These are phyloP conservation scores for Phrixothrix hirtus DNA, from an alignment of 2,888 invertebrate species.

Conservation along the genomic window DNA sequence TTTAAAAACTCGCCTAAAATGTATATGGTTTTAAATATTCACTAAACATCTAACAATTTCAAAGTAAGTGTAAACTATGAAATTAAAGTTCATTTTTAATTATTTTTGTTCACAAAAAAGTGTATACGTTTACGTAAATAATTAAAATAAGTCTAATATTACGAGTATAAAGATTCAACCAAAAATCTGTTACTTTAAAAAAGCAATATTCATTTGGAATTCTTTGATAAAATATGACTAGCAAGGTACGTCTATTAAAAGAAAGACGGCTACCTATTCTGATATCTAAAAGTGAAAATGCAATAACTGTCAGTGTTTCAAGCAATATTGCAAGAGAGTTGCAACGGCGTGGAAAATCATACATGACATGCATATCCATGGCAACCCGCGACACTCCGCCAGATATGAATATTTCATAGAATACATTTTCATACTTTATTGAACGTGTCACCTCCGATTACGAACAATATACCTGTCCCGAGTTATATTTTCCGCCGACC, in stretches of 20 bases:
- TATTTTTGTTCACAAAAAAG: too few relatives aligned
- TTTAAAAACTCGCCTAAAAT: too few relatives aligned
- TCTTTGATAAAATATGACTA: not conserved
- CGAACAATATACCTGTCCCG: conserved; percentile 56
- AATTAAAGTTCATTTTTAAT: too few relatives aligned
- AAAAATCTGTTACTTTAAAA: too few relatives aligned
- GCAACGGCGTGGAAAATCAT: conserved; percentile 55
- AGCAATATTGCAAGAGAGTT: conserved; percentile 44
- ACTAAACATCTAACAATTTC: too few relatives aligned
- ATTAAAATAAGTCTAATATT: too few relatives aligned
- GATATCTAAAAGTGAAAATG: conserved; percentile 47
- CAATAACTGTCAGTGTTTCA: conserved; percentile 54
- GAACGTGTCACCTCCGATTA: conserved; percentile 59
- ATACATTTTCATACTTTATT: conserved; percentile 60
- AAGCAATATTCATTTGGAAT: not conserved
- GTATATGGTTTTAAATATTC: too few relatives aligned
- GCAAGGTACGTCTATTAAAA: conserved; percentile 18
- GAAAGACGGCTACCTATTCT: conserved; percentile 20
- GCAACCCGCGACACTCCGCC: conserved; percentile 50
- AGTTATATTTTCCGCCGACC: conserved; percentile 31
- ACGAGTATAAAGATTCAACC: too few relatives aligned
- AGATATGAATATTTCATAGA: conserved; percentile 60
- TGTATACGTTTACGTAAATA: too few relatives aligned
- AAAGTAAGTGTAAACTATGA: too few relatives aligned
- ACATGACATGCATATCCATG: conserved; percentile 57